Evolutionary conservation across 2,113 vertebrate species (phyloP).

Genomic region (Tauraco erythrolophus): DNA sequence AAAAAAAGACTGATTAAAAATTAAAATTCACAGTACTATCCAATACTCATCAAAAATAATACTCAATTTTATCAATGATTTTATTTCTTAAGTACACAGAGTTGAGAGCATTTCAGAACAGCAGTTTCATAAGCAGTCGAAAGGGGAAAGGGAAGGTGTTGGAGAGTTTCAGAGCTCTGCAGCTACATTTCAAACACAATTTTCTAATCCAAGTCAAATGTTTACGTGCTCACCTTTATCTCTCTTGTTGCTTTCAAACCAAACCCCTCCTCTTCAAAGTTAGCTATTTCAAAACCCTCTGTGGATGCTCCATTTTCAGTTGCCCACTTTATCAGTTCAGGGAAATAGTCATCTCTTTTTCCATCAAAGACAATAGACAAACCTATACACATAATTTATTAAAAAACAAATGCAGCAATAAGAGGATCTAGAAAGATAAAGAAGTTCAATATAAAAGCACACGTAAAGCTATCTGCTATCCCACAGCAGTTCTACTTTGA

Average conservation of each 20-base stretch:
- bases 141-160: neutral
- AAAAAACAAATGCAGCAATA: slow-evolving; percentile 29
- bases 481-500: neutral
- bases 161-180: neutral
- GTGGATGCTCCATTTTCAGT: slow-evolving; percentile 88
- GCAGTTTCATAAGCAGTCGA: neutral
- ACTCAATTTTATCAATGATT: neutral
- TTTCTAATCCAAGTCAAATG: neutral
- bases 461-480: neutral
- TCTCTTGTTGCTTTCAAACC: slow-evolving; percentile 92
- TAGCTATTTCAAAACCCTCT: slow-evolving; percentile 88
- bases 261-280: slow-evolving; percentile 92
- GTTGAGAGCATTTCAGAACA: neutral
- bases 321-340: slow-evolving; percentile 92
- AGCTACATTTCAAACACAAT: neutral
- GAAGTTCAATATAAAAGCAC: neutral
- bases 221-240: slow-evolving; percentile 88
- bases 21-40: neutral
- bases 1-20: neutral
- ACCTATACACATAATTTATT: slow-evolving; percentile 76
- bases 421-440: neutral
- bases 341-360: slow-evolving; percentile 91
- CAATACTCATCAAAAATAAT: neutral
- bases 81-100: neutral
- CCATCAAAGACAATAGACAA: slow-evolving; percentile 92